Conservation (phyloP, 1,140 invertebrate genomes). For the Apis cerana region DNA sequence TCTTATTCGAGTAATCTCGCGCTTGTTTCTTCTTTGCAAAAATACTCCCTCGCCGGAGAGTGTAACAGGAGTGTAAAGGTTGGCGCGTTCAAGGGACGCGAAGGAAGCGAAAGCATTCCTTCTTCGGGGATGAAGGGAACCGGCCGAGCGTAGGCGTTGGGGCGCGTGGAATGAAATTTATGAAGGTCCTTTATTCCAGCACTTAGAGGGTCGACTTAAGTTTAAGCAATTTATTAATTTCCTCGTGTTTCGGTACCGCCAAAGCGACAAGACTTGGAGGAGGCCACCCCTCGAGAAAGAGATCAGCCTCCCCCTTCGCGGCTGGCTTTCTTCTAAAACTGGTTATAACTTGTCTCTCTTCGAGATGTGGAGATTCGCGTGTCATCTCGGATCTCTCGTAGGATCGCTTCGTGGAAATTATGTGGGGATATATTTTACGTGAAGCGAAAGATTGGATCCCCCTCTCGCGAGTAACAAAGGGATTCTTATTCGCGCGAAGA, state of each 20-base stretch:
- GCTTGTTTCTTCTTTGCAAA: constrained; percentile 32
- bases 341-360: neutral
- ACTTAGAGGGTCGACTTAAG: constrained; percentile 72
- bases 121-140: constrained; percentile 59
- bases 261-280: constrained; percentile 46
- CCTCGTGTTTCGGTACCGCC: constrained; percentile 65
- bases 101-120: constrained; percentile 48
- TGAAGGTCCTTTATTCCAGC: constrained; percentile 73
- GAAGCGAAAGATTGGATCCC: neutral
- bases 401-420: neutral
- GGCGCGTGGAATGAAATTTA: constrained; percentile 74
- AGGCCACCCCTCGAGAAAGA: constrained; percentile 43
- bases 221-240: constrained; percentile 79
- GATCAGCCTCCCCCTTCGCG: constrained; percentile 28
- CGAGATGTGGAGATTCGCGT: neutral
- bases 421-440: neutral
- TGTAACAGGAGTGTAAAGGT: neutral
- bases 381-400: neutral
- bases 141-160: constrained; percentile 51
- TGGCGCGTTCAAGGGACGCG: constrained; percentile 1
- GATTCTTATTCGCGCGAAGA: neutral
- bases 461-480: neutral
- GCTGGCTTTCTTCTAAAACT: constrained; percentile 3
- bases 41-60: constrained; percentile 40
- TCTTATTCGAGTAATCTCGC: constrained; percentile 25